Evolutionary conservation across 2,888 invertebrate genomes (phyloP), one percentile per base, ranked within the genome.

Genomic region (Cheilosia grossa): DNA sequence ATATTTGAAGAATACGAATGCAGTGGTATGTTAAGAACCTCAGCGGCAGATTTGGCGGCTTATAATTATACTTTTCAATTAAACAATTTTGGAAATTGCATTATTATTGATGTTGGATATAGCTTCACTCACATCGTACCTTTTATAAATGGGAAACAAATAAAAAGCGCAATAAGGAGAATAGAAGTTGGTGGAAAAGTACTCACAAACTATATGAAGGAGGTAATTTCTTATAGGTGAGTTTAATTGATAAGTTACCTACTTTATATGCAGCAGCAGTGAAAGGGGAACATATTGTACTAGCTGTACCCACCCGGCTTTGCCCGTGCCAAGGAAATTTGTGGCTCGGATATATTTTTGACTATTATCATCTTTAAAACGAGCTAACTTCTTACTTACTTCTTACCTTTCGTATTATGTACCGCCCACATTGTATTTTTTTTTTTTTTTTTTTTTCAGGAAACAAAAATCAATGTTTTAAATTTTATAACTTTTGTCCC

Each of bases 1-100:
- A 96, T 99, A 88, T 99, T 99, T 92, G 99, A 99, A 91, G 98
- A 99, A 90, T 99, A 98, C 90, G 98, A 98, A 89, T 97, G 98
- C 88, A 95, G 96, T 72, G 95, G 96, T 0, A 92, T 99, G 63
- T 93, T 96, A 64, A 94, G 96, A 87, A 95, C 96, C 37, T 97
- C 97, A 88, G 95, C 97, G 2, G 94, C 97, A 0, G 96, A 96
- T 91, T 93, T 98, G 85, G 95, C 96, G 1, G 95, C 95, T 0
- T 90, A 90, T 15, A 91, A 92, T 87, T 96, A 96, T 89, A 96
- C 88, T 89, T 93, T 87, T 88, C 93, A 90, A 89, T 91, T 61
- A 92, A 94, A 89, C 93, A 94, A 89, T 87, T 88, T 94, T 49
- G 94, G 95, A 87, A 95, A 95, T 89, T 96, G 96, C 56, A 92